Base-by-base conservation (phyloP, 2,797 vertebrate genomes). In the Melanotaenia parkinsoni region DNA sequence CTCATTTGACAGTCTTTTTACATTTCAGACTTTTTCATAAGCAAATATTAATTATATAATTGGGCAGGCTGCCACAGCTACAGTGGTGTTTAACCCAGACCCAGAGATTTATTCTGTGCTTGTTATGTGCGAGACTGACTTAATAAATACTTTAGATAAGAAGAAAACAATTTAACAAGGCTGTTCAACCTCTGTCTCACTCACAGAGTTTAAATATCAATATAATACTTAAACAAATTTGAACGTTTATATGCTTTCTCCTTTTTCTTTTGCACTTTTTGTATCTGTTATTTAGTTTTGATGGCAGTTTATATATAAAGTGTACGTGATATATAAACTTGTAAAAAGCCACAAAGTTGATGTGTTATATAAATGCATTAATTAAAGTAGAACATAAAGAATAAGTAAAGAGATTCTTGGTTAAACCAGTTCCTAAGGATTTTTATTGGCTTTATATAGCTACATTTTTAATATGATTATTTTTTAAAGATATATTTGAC, bases 31-130 rank as follows among this genome's bases (percentile, higher is more conserved):
- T 81, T 74, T 87, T 85, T 79, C 12, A 16, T 40, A 70, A 85
- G 71, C 60, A 76, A 72, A 72, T 86, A 89, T 90, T 82, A 86
- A 92, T 90, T 87, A 70, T 75, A 60, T 89, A 87, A 90, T 91
- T 88, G 84, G 80, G 37, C 77, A 14, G 77, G 73, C 62, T 76
- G 83, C 86, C 9, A 63, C 62, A 38, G 84, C 74, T 77, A 57
- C 81, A 69, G 75, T 58, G 80, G 79, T 76, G 86, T 89, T 89
- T 89, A 87, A 90, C 89, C 87, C 73, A 53, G 83, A 85, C 74
- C 80, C 32, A 2, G 18, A 18, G 38, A 72, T 88, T 76, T 63
- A n/a, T 72, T 79, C 67, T 26, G n/a, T 7, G 26, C 33, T 67
- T 57, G 22, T 22, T 76, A 66, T 58, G 64, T 75, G 63, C 59